Base-by-base conservation (phyloP, 30 jellyfish, hydroid and myxozoan species). In the Nemopilema nomurai region DNA sequence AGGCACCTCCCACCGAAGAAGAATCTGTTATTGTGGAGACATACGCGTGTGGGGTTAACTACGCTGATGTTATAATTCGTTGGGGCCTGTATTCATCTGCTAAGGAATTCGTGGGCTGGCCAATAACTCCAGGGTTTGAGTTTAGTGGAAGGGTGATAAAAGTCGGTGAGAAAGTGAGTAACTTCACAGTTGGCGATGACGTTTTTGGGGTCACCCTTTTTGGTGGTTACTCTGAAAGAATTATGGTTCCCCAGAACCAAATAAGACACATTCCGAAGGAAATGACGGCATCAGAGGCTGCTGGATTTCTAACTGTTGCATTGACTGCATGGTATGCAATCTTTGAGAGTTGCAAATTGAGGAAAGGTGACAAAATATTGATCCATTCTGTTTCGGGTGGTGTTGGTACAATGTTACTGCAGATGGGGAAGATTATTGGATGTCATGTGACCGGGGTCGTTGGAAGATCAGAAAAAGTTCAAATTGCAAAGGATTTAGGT, bases 351-450 rank as follows among this genome's bases (percentile, higher is more conserved):
- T 92, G 98, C 76, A 92, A 75, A 79, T 79, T 92, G 76, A 81
- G 98, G 26, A 78, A 68, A 51, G 90, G 90, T 25, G 96, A 92
- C 63, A 64, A 33, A 29, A 76, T 92, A 19, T 62, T 92, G 84
- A 73, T 92, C 41, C 98, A 92, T 69, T 92, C 98, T 0, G 98
- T 90, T 1, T 97, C 98, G 1, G 98, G 98, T 57, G 98, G 98
- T 4, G 98, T 92, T 62, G 98, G 98, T 4, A 53, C 93, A 18
- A 92, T 92, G 98, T 23, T 92, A 90, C 87, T 84, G 25, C 98
- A 92, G 83, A 92, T 92, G 81, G 92, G 90, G 13, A 88, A 89
- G 81, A 90, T 82, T 22, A 62, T 85, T 67, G 97, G 96, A 16
- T 92, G 97, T 52, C 88, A 92, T 79, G 93, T 92, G 18, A 97